A percentile compares a stretch with the other conserved stretches of the same genome.
These are phyloP conservation scores for Limnothrissa miodon DNA, from an alignment of 2,113 vertebrate genomes.

Conservation along the genomic window DNA sequence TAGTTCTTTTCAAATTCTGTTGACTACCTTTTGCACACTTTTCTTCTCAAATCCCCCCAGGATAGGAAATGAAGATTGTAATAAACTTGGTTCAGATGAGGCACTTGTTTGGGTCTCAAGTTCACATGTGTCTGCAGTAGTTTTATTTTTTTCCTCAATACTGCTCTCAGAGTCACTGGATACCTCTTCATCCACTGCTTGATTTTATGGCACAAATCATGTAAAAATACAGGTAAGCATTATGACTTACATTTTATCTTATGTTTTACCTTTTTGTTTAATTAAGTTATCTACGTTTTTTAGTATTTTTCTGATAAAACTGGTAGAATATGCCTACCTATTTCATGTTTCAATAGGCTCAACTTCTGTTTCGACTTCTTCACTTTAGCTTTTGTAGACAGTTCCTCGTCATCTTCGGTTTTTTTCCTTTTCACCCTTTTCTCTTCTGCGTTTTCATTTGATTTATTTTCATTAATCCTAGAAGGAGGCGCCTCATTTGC, in stretches of 20 bases:
- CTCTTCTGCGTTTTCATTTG: constrained; percentile 26
- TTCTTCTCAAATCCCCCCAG: constrained; percentile 76
- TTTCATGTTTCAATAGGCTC: neutral
- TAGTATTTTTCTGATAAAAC: no score
- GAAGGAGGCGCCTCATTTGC: neutral
- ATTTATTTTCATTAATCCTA: neutral
- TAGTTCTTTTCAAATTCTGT: neutral
- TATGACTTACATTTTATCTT: no score
- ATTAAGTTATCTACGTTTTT: no score
- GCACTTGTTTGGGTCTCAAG: constrained; percentile 3
- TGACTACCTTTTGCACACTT: constrained; percentile 68
- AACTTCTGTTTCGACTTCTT: constrained; percentile 36
- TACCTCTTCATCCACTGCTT: neutral
- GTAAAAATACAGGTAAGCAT: neutral
- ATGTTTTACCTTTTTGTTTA: neutral
- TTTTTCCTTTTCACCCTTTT: constrained; percentile 25
- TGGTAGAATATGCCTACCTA: no score
- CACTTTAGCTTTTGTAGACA: neutral
- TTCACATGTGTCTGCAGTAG: constrained; percentile 7
- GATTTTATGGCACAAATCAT: neutral
- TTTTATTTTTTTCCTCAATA: neutral
- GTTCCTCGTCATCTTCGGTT: neutral
- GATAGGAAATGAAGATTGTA: constrained; percentile 58
- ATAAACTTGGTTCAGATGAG: constrained; percentile 22
- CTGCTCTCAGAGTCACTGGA: constrained; percentile 12